phyloP scores from a whole-genome alignment of 2,113 vertebrate species.

The Antechinus flavipes region DNA sequence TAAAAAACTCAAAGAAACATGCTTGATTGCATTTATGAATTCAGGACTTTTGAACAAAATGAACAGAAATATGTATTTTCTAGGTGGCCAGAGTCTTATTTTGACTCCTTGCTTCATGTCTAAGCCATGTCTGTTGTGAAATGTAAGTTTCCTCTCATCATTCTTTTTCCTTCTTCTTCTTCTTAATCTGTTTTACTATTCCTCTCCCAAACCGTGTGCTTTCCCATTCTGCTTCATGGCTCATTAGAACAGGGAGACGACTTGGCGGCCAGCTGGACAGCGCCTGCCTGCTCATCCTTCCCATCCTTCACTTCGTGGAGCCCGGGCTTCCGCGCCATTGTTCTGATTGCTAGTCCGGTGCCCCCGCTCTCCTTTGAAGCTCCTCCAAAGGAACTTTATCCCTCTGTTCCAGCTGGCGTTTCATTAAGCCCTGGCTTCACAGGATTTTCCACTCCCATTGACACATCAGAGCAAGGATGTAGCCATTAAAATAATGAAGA shows the following conservation, averaged over 20 bases:
- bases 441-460: slow-evolving; percentile 84
- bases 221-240: slow-evolving; percentile 75
- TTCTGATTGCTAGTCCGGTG: slow-evolving; percentile 62
- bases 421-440: slow-evolving; percentile 84
- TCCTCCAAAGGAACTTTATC: slow-evolving; percentile 86
- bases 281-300: slow-evolving; percentile 70
- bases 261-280: slow-evolving; percentile 80
- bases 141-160: not conserved
- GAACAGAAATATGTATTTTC: not conserved
- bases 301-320: not conserved
- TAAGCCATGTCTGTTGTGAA: slow-evolving; percentile 61
- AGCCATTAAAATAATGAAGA: slow-evolving; percentile 84
- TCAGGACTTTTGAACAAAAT: slow-evolving; percentile 42
- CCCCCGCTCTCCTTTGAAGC: slow-evolving; percentile 82
- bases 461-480: slow-evolving; percentile 84
- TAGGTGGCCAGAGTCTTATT: not conserved
- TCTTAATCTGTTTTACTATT: slow-evolving; percentile 24
- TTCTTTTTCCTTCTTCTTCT: not conserved
- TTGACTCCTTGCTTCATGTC: slow-evolving; percentile 46
- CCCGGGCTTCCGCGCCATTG: slow-evolving; percentile 75
- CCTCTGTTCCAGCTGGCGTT: slow-evolving; percentile 85
- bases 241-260: slow-evolving; percentile 64
- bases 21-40: slow-evolving; percentile 27
- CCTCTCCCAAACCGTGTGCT: slow-evolving; percentile 53
- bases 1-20: not conserved